These are phyloP conservation scores for Cynaeus angustus DNA, from an alignment of 2,888 invertebrate species.

Conservation along the genomic window DNA sequence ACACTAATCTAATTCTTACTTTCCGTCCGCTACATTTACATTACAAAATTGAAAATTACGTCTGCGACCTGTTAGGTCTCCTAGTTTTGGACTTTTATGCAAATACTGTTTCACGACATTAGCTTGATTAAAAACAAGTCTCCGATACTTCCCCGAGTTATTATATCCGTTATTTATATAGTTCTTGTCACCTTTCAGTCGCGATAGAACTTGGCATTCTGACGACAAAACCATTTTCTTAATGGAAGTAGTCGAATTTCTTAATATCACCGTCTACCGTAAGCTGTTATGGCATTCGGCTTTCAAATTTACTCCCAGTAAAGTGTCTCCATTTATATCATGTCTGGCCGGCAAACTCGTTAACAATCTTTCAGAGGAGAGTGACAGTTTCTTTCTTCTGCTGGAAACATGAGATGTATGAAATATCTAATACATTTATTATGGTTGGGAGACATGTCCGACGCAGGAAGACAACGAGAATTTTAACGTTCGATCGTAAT, in stretches of 20 bases:
- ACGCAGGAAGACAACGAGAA: neutral
- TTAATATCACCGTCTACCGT: conserved; percentile 15
- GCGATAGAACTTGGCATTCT: conserved; percentile 1
- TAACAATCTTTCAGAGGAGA: conserved; percentile 17
- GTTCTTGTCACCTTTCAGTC: conserved; percentile 32
- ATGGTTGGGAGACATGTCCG: neutral
- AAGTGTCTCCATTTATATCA: conserved; percentile 20
- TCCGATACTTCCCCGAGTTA: conserved; percentile 13
- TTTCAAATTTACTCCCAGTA: conserved; percentile 29
- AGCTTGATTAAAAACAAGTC: conserved; percentile 38
- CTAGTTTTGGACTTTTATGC: conserved; percentile 16
- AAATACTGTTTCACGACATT: conserved; percentile 21
- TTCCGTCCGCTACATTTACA: neutral
- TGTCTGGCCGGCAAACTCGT: conserved; percentile 9
- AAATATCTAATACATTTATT: conserved; percentile 27
- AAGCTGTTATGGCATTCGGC: conserved; percentile 26
- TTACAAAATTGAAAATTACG: neutral
- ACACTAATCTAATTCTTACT: no score
- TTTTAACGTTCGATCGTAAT: conserved; percentile 10
- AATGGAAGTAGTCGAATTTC: conserved; percentile 42
- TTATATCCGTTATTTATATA: conserved; percentile 31
- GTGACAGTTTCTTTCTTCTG: conserved; percentile 29
- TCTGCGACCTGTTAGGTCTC: neutral
- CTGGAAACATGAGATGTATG: neutral
- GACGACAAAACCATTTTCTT: conserved; percentile 37